Evolutionary conservation across 2,888 invertebrate genomes (phyloP).

Genomic region (Amiota communis): DNA sequence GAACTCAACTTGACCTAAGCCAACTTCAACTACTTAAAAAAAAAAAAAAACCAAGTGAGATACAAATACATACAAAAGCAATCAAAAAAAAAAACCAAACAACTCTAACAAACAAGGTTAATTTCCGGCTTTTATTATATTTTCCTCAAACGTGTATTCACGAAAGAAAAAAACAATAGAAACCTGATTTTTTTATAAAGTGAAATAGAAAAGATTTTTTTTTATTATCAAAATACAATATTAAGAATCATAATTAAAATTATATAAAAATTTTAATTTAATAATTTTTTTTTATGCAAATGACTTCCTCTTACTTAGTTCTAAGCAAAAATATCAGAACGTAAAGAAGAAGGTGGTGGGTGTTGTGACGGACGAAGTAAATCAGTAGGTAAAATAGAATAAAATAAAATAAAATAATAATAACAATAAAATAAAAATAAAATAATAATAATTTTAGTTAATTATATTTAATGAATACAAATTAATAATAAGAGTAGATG

Average conservation of each 20-base stretch:
- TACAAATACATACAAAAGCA: not conserved
- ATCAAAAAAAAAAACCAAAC: constrained; percentile 14
- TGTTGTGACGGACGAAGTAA: too few species aligned
- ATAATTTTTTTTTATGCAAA: constrained; percentile 39
- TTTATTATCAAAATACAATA: constrained; percentile 7
- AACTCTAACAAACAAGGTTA: constrained; percentile 36
- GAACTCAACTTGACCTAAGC: not conserved
- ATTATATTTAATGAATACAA: too few species aligned
- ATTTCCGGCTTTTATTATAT: constrained; percentile 13
- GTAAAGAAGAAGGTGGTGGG: not conserved
- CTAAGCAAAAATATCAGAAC: not conserved
- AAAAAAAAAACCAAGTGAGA: not conserved
- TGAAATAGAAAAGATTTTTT: constrained; percentile 5
- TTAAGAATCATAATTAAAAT: constrained; percentile 28
- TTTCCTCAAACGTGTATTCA: not conserved
- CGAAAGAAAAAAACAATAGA: not conserved
- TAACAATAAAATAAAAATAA: too few species aligned
- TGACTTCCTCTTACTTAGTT: constrained; percentile 44
- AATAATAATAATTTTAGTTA: too few species aligned
- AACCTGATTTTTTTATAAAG: not conserved
- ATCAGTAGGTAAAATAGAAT: too few species aligned
- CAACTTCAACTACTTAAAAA: not conserved
- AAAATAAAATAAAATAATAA: too few species aligned
- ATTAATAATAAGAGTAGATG: too few species aligned
- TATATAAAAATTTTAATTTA: constrained; percentile 16